phyloP scores from a whole-genome alignment of 2,888 invertebrate genomes.

The Litoditis marina region DNA sequence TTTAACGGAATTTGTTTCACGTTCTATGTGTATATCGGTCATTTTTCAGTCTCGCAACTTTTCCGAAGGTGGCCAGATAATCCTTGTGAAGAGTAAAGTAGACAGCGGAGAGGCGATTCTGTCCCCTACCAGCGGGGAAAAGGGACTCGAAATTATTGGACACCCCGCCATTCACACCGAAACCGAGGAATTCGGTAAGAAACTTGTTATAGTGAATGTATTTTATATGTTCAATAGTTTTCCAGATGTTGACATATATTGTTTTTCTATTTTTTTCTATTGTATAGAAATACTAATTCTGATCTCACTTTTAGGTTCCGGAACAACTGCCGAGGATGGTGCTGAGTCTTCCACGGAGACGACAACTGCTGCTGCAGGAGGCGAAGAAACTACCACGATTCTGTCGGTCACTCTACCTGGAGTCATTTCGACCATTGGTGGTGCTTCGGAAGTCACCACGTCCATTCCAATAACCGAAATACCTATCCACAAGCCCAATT shows the following conservation, averaged over 20 bases:
- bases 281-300: no score
- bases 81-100: constrained; percentile 35
- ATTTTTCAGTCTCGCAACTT: constrained; percentile 27
- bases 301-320: no score
- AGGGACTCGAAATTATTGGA: constrained; percentile 32
- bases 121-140: constrained; percentile 23
- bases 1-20: no score
- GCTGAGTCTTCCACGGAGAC: no score
- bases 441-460: constrained; percentile 4
- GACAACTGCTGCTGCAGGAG: not conserved
- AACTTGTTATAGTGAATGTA: no score
- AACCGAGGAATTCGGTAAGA: no score
- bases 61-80: constrained; percentile 39
- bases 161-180: constrained; percentile 16
- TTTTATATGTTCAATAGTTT: no score
- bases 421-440: constrained; percentile 13
- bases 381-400: not conserved
- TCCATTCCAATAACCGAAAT: constrained; percentile 17
- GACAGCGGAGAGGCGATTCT: constrained; percentile 19
- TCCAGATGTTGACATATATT: no score
- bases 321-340: no score
- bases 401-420: constrained; percentile 5
- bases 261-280: no score
- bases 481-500: constrained; percentile 10
- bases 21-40: no score